phyloP scores from a whole-genome alignment of 2,888 invertebrate genomes.

The Diarsia mendica region DNA sequence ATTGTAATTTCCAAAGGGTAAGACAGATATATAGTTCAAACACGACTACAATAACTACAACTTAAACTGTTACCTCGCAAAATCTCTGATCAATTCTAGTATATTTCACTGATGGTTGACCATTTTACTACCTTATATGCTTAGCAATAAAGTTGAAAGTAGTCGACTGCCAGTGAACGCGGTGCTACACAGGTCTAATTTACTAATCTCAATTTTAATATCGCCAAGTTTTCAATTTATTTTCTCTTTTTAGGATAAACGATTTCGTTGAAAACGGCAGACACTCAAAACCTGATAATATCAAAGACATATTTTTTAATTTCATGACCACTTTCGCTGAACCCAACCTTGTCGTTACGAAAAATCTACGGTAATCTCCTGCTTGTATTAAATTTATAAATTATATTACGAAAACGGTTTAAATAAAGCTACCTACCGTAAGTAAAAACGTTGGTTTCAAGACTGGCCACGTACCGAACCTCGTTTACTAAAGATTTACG shows the following conservation, averaged over 20 bases:
- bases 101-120: no score
- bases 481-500: constrained; percentile 72
- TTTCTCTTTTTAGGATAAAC: constrained; percentile 26
- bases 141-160: no score
- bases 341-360: constrained; percentile 41
- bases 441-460: constrained; percentile 57
- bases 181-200: no score
- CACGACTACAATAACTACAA: no score
- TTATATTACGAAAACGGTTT: constrained; percentile 38
- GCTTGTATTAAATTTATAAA: constrained; percentile 51
- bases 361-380: constrained; percentile 46
- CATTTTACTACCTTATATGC: no score
- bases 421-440: constrained; percentile 27
- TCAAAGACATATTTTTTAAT: constrained; percentile 56
- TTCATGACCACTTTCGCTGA: constrained; percentile 39
- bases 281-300: constrained; percentile 45
- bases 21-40: no score
- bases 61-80: neutral
- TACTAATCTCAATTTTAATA: constrained; percentile 25
- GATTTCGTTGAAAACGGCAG: constrained; percentile 33
- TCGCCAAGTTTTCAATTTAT: constrained; percentile 33
- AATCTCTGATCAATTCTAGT: neutral
- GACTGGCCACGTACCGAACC: constrained; percentile 69
- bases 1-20: neutral
- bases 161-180: no score